These are phyloP conservation scores for Halictus quadricinctus DNA, from an alignment of 2,888 invertebrate genomes.

Conservation along the genomic window DNA sequence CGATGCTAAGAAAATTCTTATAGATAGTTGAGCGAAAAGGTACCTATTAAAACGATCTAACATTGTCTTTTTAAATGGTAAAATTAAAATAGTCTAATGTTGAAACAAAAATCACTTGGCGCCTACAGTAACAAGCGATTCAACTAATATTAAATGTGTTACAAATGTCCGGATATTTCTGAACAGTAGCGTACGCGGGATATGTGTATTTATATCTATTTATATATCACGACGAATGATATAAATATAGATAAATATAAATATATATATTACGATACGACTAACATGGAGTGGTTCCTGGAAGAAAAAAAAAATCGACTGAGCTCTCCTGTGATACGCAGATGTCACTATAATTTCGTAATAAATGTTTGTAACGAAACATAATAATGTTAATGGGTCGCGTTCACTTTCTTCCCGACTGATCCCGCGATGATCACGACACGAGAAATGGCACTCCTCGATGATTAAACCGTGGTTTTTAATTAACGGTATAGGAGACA, in stretches of 20 bases:
- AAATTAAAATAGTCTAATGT: too few species aligned
- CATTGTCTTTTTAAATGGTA: too few species aligned
- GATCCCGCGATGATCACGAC: conserved; percentile 43
- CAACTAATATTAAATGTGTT: too few species aligned
- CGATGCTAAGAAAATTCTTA: background rate
- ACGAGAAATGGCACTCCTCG: conserved; percentile 26
- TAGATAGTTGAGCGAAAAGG: background rate
- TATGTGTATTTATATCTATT: background rate
- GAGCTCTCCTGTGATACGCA: conserved; percentile 75
- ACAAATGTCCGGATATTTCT: background rate
- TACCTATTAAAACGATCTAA: background rate
- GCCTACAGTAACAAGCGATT: too few species aligned
- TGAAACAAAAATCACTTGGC: too few species aligned
- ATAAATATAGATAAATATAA: conserved; percentile 10
- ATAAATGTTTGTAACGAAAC: conserved; percentile 69
- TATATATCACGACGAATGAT: background rate
- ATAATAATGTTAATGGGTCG: conserved; percentile 53
- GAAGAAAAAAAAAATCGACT: conserved; percentile 65
- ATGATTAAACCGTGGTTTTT: conserved; percentile 9
- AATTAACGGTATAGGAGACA: background rate
- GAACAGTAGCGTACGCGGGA: background rate
- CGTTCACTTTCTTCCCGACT: conserved; percentile 66
- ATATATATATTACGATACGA: conserved; percentile 12
- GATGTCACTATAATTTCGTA: conserved; percentile 72
- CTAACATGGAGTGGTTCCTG: conserved; percentile 67